Base-by-base conservation (phyloP, 2,888 invertebrate genomes). In the Luperina nickerlii region DNA sequence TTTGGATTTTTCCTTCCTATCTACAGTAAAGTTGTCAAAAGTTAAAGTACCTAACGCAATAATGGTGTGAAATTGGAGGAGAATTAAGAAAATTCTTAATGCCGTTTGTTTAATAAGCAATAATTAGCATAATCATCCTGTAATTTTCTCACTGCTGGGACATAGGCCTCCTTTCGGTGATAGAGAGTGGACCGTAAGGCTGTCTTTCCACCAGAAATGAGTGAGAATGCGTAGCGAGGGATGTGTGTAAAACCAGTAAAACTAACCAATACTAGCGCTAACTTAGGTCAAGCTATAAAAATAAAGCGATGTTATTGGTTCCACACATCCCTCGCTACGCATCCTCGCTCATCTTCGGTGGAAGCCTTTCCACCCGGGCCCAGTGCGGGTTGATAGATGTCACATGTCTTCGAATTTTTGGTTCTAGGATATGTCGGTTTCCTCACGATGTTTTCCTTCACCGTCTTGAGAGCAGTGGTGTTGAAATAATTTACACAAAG, bases 1-100 rank as follows among this genome's bases (percentile, higher is more conserved):
- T 78, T 77, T 66, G 63, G 48, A 38, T 54, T 83, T 79, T 77
- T 79, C 70, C 70, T 72, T n/a, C 7, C 32, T 57, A 15, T n/a
- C 48, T 42, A 8, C 38, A 24, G 24, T 42, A 8, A 32, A 24
- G 24, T 27, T 65, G 51, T 27, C n/a, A 51, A 76, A 57, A 63
- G 42, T 8, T 32, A n/a, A n/a, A 15, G 8, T 13, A 32, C 32
- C 32, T 32, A 65, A 65, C 11, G 38, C 13, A 71, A 32, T 2
- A 2, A 38, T 27, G 15, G 32, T 60, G 38, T 18, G 13, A 24
- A 65, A 65, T 24, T 13, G 5, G 11, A 11, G 24, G 38, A 24
- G 24, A 38, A 42, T 38, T 38, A 42, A 5, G 20, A 38, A 65
- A 65, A 11, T 65, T 65, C 20, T 32, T 20, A 38, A 65, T 38